Evolutionary conservation across 2,888 invertebrate genomes (phyloP).

Genomic region (Eilema sororculum): DNA sequence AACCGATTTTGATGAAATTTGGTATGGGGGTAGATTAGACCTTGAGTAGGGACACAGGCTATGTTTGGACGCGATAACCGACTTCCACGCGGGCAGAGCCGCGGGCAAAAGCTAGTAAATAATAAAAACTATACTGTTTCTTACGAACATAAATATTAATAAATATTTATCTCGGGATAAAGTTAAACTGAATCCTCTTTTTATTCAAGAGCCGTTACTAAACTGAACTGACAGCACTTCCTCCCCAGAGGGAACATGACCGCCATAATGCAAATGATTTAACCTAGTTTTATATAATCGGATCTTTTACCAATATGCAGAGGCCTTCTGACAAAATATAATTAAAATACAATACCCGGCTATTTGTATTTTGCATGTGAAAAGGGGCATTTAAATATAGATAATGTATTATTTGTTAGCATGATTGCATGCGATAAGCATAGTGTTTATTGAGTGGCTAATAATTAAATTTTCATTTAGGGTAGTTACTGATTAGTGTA

Average conservation of each 20-base stretch:
- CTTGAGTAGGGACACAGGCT: too few species aligned
- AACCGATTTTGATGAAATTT: too few species aligned
- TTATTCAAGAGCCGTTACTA: slow-evolving; percentile 14
- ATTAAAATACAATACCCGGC: background rate
- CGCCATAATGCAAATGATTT: slow-evolving; percentile 14
- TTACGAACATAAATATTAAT: slow-evolving; percentile 1
- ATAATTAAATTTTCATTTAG: background rate
- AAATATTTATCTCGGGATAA: background rate
- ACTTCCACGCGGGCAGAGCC: too few species aligned
- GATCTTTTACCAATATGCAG: slow-evolving; percentile 5
- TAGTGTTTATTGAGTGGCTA: background rate
- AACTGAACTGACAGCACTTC: slow-evolving; percentile 12
- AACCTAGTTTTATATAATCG: slow-evolving; percentile 11
- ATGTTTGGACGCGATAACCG: too few species aligned
- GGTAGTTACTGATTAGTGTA: too few species aligned
- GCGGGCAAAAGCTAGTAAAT: too few species aligned
- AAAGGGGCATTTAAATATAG: background rate
- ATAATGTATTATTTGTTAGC: background rate
- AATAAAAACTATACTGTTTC: background rate
- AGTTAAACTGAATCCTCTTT: background rate
- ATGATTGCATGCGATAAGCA: background rate
- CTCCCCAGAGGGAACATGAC: slow-evolving; percentile 6
- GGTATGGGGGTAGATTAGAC: too few species aligned
- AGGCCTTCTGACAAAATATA: background rate
- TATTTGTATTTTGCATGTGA: background rate